Base-by-base conservation (phyloP, 1,140 invertebrate species). In the Cephus cinctus region DNA sequence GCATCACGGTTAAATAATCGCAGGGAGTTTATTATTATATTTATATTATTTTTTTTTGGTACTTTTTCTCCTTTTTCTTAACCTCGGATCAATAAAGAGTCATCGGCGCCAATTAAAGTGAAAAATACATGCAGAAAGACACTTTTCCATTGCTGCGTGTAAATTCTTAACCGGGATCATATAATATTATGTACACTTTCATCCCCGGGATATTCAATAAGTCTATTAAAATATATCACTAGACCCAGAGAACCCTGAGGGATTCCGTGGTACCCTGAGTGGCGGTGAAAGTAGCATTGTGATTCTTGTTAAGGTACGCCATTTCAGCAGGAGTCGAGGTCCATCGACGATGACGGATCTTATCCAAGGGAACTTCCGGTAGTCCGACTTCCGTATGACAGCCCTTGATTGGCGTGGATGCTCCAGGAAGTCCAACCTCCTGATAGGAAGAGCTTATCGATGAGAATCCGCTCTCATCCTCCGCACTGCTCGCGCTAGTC, bases 361-460 rank as follows among this genome's bases (percentile, higher is more conserved):
- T 69, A 12, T 71, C 64, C 4, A 65, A 4, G 4, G 72, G 64
- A 19, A 76, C 56, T 36, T 71, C 63, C 0, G 76, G 76, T 9
- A 78, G 35, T 1, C 76, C 76, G 6, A 78, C 52, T 45, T 76
- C 75, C 2, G 67, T 65, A 41, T 75, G 75, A 31, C 63, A 73
- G 6, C 75, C 74, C 43, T 66, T 72, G 6, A 67, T 12, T 45
- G 58, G 30, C 5, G 51, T 45, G 14, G 42, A 8, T 6, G 69
- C 47, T 5, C 78, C 63, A 0, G 86, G 86, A 47, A 88, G 69
- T 2, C 86, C 86, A 15, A 88, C 81, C 57, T 89, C 87, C 66
- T 89, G 87, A 57, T 89, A 90, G 2, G 87, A n/a, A n/a, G n/a
- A 89, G 65, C 83, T 88, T 75, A 90, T 86, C 2, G 87, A 89